Evolutionary conservation across 2,888 invertebrate genomes (phyloP).

Genomic region (Plagiodera versicolora): DNA sequence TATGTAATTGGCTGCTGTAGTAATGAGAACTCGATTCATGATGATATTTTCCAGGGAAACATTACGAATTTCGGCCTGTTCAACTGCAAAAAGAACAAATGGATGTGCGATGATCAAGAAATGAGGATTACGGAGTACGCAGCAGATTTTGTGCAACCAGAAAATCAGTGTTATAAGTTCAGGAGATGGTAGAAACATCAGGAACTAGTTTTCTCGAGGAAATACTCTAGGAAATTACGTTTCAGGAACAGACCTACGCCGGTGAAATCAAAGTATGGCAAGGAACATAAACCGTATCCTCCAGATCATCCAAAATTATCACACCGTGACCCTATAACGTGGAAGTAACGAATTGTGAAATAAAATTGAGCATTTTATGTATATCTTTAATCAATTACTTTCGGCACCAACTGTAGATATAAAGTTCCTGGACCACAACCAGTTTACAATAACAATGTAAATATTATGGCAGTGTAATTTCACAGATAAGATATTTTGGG

Average conservation of each 20-base stretch:
- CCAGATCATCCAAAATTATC: constrained; percentile 28
- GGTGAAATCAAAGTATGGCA: constrained; percentile 25
- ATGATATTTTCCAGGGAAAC: constrained; percentile 52
- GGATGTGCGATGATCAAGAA: constrained; percentile 57
- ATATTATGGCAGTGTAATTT: constrained; percentile 23
- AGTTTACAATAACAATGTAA: constrained; percentile 15
- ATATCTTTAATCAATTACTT: background rate
- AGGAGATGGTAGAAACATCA: constrained; percentile 23
- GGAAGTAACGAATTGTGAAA: constrained; percentile 18
- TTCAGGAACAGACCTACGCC: constrained; percentile 27
- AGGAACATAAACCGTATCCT: constrained; percentile 20
- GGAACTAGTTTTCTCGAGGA: too few species aligned
- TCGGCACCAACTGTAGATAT: background rate
- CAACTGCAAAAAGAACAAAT: constrained; percentile 53
- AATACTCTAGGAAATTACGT: background rate
- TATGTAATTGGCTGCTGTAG: constrained; percentile 20
- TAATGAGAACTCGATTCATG: background rate
- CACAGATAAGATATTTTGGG: background rate
- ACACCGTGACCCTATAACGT: constrained; percentile 38
- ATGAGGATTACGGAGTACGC: constrained; percentile 54
- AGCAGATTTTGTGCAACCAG: constrained; percentile 54
- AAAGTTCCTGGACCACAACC: constrained; percentile 10
- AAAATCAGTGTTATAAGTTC: constrained; percentile 49
- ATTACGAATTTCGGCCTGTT: constrained; percentile 57
- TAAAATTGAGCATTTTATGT: background rate